A percentile compares a stretch with the other conserved stretches of the same genome.
phyloP scores from a whole-genome alignment of 2,113 vertebrate genomes.

The Azemiops feae region DNA sequence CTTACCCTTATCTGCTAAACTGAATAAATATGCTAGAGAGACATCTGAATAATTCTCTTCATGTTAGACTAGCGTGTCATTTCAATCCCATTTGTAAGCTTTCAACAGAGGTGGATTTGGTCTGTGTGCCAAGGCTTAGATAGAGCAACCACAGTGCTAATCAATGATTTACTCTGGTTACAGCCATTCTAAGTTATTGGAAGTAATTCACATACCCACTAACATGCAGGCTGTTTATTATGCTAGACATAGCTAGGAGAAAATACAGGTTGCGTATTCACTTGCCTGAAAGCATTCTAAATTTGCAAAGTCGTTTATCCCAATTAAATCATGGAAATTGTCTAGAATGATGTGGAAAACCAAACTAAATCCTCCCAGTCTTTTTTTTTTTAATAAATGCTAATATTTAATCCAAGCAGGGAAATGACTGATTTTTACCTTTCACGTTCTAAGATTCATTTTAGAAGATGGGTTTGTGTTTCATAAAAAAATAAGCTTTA shows the following conservation, averaged over 20 bases:
- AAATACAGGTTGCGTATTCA: constrained; percentile 23
- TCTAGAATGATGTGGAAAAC: constrained; percentile 3
- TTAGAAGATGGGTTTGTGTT: constrained; percentile 39
- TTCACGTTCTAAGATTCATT: constrained; percentile 25
- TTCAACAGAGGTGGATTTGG: not conserved
- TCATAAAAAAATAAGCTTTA: constrained; percentile 30
- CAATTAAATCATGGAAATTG: constrained; percentile 15
- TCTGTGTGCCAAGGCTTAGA: not conserved
- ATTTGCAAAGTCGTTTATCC: not conserved
- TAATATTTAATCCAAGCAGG: constrained; percentile 22
- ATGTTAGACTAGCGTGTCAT: not conserved
- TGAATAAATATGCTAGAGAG: not conserved
- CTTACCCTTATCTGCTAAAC: not conserved
- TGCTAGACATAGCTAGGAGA: not conserved
- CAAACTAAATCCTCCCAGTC: constrained; percentile 2
- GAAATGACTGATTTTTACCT: constrained; percentile 16
- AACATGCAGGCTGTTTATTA: not conserved
- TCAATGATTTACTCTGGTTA: not conserved
- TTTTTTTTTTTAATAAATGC: constrained; percentile 27
- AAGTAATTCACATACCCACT: not conserved
- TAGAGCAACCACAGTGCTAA: not conserved
- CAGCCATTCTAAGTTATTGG: not conserved
- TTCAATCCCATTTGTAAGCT: not conserved
- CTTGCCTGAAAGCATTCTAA: constrained; percentile 2
- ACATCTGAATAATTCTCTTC: not conserved